Conservation (phyloP, 2,888 invertebrate genomes). For the Kuschelorhynchus macadamiae region DNA sequence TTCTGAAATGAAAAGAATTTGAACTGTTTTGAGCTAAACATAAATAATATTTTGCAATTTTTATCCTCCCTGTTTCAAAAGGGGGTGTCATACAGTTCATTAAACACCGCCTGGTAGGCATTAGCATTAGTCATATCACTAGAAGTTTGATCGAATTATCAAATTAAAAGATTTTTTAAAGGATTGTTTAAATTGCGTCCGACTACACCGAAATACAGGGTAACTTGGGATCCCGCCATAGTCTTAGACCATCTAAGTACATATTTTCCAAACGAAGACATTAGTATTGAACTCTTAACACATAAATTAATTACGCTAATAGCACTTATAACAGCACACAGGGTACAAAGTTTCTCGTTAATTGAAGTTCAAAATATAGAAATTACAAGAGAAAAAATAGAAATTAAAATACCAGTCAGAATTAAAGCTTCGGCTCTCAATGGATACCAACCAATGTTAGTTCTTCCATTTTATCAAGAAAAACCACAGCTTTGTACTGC, state of each 20-base stretch:
- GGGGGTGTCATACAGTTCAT: not conserved
- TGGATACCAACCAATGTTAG: conserved; percentile 21
- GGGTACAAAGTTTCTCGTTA: too few species aligned
- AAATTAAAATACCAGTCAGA: too few species aligned
- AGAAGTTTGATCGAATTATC: too few species aligned
- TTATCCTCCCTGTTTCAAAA: not conserved
- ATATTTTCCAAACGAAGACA: not conserved
- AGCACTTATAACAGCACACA: too few species aligned
- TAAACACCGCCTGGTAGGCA: not conserved
- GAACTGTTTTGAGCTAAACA: not conserved
- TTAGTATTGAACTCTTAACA: too few species aligned
- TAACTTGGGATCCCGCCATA: too few species aligned
- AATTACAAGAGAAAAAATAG: too few species aligned
- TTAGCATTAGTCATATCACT: too few species aligned
- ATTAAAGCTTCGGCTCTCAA: conserved; percentile 36
- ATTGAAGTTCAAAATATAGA: too few species aligned
- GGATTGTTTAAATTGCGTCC: not conserved
- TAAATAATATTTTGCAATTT: conserved; percentile 8
- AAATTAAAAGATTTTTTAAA: not conserved
- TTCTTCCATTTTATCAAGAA: conserved; percentile 22
- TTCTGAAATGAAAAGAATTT: conserved; percentile 44
- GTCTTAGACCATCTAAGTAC: too few species aligned
- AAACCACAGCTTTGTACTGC: conserved; percentile 17
- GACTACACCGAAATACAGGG: too few species aligned
- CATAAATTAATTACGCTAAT: too few species aligned